Conservation (phyloP, 2,797 vertebrate genomes). For the Cyprinella venusta region DNA sequence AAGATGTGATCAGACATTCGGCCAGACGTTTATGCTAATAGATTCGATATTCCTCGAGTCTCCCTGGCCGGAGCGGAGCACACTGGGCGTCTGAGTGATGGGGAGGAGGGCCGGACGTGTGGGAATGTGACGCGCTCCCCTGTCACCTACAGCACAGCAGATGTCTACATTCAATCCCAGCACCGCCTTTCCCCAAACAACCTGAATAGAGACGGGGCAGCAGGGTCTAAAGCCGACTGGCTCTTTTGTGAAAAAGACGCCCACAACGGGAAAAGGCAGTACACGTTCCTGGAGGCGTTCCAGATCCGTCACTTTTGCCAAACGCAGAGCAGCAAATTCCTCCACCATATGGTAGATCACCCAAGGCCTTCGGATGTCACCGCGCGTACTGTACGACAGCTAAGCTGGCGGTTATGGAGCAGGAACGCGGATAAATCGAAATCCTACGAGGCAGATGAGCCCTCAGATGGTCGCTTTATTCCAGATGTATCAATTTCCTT, state of each 20-base stretch:
- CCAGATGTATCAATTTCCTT: constrained; percentile 94
- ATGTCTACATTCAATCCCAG: constrained; percentile 60
- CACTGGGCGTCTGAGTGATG: constrained; percentile 19
- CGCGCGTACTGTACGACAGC: constrained; percentile 24
- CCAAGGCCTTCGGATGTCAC: constrained; percentile 49
- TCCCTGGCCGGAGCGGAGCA: constrained; percentile 35
- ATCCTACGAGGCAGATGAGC: constrained; percentile 85
- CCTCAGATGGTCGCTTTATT: constrained; percentile 87
- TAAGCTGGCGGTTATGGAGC: constrained; percentile 15
- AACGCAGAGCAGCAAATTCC: constrained; percentile 56
- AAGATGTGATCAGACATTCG: constrained; percentile 66
- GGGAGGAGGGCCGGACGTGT: constrained; percentile 31
- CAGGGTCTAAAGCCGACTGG: neutral
- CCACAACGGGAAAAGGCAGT: neutral
- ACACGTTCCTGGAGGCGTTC: constrained; percentile 42
- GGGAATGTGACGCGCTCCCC: constrained; percentile 21
- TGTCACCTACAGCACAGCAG: constrained; percentile 59
- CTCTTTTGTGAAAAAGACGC: neutral
- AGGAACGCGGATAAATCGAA: constrained; percentile 81
- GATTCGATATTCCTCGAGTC: constrained; percentile 61
- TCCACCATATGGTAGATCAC: constrained; percentile 62
- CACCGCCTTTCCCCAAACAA: constrained; percentile 23
- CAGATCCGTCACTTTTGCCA: constrained; percentile 49
- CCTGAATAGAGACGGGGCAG: constrained; percentile 23
- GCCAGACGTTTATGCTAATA: constrained; percentile 68